Evolutionary conservation across 2,888 invertebrate species (phyloP), one percentile per base, ranked within the genome.

Genomic region (Nysson spinosus): DNA sequence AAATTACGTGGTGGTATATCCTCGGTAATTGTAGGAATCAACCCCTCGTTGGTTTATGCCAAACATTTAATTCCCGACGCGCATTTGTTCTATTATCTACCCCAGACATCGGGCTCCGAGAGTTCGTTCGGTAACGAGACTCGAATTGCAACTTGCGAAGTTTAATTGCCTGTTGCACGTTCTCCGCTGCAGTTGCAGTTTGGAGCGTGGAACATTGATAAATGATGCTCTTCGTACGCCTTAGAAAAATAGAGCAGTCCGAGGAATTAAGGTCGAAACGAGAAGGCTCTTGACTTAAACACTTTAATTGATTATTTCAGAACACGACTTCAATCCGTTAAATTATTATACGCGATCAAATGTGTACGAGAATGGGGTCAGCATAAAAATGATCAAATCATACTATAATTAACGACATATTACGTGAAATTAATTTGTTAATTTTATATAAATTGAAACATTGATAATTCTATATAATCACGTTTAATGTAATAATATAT

Each of bases 61-160:
- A 62, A 73, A 75, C 73, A 71, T 74, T 80, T 72, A 72, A 75
- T 77, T 78, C 69, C 57, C 46, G 12, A 40, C 42, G 51, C 30
- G 70, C 72, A 55, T 69, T 63, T 42, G 70, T 66, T 65, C 50
- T 47, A 46, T 57, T 78, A 80, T 81, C 80, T 79, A 79, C 74
- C 72, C 78, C 75, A 77, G 79, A 79, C 80, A 78, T 81, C 77
- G 69, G 52, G 46, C 20, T 20, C 5, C 34, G 46, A 30, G 40
- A 47, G 43, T 32, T 32, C 35, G 64, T 58, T 44, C 52, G 71
- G 71, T 79, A 77, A 80, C 77, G 67, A 79, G 78, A 66, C 73
- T 65, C 64, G 43, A 56, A 43, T 68, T 50, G 54, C 52, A 47
- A 63, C 54, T 43, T 34, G 47, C 49, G 24, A 62, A 58, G 47